These are phyloP conservation scores for Andrena camellia DNA, from an alignment of 2,888 invertebrate genomes.

Conservation along the genomic window DNA sequence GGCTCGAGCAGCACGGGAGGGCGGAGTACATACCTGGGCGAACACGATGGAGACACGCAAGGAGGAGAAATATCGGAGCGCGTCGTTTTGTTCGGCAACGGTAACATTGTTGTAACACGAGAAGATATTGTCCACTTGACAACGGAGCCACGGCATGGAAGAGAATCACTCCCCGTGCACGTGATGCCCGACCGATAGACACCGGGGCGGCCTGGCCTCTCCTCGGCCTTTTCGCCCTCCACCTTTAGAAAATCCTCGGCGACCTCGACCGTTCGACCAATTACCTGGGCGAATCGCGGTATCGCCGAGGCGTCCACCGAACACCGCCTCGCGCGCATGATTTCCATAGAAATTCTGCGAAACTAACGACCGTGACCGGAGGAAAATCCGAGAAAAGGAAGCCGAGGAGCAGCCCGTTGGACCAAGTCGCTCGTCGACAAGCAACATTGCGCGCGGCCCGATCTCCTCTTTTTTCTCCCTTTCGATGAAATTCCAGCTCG, in stretches of 20 bases:
- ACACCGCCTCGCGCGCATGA: neutral
- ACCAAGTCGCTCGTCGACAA: neutral
- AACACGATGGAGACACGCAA: conserved; percentile 45
- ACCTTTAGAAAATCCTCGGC: conserved; percentile 17
- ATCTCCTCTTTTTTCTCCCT: neutral
- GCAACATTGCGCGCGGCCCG: neutral
- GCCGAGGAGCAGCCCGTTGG: neutral
- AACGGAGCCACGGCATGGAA: conserved; percentile 71
- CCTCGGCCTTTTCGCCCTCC: conserved; percentile 22
- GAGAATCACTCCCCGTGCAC: conserved; percentile 73
- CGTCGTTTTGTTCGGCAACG: conserved; percentile 74
- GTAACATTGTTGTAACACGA: conserved; percentile 78
- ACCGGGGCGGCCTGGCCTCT: neutral
- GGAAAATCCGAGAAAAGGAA: conserved; percentile 4
- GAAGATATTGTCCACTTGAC: conserved; percentile 79
- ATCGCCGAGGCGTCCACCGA: neutral
- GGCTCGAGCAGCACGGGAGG: neutral
- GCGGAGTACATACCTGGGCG: conserved; percentile 15
- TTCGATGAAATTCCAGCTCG: conserved; percentile 66
- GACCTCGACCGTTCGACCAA: neutral
- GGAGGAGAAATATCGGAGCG: conserved; percentile 62
- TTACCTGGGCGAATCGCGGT: neutral
- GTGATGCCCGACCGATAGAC: conserved; percentile 67
- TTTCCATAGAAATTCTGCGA: conserved; percentile 1
- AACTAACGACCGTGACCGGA: neutral